These are phyloP conservation scores for Sylvilagus bachmani DNA, from an alignment of 2,113 vertebrate genomes.

Conservation along the genomic window DNA sequence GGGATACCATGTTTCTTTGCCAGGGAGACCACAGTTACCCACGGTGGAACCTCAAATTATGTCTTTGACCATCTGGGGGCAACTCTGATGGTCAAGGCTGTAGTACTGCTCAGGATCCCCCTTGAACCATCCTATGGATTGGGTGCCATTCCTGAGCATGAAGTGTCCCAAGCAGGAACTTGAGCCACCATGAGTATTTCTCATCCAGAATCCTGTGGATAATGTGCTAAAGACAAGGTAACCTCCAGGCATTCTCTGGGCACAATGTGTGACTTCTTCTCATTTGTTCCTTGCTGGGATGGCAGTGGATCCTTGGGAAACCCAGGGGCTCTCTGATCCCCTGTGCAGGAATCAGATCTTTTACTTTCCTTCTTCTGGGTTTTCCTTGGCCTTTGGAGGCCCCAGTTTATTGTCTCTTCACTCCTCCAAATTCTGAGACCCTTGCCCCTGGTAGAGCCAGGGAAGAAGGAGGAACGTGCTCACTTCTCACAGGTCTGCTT, in stretches of 20 bases:
- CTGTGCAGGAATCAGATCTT: neutral
- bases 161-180: neutral
- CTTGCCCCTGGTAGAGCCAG: neutral
- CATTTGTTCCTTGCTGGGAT: neutral
- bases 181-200: neutral
- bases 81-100: neutral
- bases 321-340: neutral
- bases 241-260: neutral
- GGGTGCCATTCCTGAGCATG: neutral
- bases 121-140: neutral
- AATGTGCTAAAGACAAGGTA: neutral
- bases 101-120: neutral
- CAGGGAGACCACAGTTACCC: neutral
- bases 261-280: neutral
- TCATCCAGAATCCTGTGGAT: neutral
- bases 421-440: neutral
- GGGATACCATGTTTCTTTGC: neutral
- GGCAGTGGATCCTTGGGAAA: neutral
- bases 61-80: neutral
- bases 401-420: neutral
- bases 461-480: neutral
- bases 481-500: neutral
- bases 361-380: neutral
- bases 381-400: neutral
- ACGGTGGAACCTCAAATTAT: neutral